These are phyloP conservation scores for Poliocrania exsul DNA, from an alignment of 2,797 vertebrate genomes.

Conservation along the genomic window DNA sequence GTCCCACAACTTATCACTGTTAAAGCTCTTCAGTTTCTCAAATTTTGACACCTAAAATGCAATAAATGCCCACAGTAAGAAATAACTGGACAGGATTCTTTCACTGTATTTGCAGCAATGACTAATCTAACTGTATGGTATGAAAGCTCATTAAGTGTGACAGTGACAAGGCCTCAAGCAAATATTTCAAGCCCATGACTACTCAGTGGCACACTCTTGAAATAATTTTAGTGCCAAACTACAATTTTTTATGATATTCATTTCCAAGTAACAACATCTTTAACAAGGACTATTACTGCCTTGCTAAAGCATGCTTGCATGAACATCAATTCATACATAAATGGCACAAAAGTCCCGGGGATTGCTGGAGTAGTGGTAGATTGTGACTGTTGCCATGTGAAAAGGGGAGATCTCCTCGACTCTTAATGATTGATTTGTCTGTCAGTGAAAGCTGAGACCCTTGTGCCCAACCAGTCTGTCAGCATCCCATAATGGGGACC, in stretches of 20 bases:
- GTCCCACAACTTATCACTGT: not conserved
- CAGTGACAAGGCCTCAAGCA: not conserved
- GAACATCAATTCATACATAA: not conserved
- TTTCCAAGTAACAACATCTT: not conserved
- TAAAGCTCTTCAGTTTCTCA: not conserved
- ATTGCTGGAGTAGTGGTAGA: not conserved
- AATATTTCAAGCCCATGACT: not conserved
- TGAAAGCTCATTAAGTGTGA: not conserved
- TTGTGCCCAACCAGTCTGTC: not conserved
- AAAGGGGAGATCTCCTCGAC: not conserved
- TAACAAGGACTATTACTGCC: not conserved
- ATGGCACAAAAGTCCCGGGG: not conserved
- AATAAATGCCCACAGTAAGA: not conserved
- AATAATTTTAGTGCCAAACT: not conserved
- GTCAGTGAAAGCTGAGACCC: not conserved
- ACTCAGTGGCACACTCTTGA: not conserved
- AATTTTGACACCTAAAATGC: not conserved
- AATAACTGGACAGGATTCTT: not conserved
- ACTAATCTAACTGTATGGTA: not conserved
- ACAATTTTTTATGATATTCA: not conserved
- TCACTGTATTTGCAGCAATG: not conserved
- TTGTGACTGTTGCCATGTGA: not conserved
- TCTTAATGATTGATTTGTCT: not conserved
- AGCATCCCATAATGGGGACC: not conserved
- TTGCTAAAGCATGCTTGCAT: not conserved